These are phyloP conservation scores for Bombus huntii DNA, from an alignment of 1,140 invertebrate genomes.

Conservation along the genomic window DNA sequence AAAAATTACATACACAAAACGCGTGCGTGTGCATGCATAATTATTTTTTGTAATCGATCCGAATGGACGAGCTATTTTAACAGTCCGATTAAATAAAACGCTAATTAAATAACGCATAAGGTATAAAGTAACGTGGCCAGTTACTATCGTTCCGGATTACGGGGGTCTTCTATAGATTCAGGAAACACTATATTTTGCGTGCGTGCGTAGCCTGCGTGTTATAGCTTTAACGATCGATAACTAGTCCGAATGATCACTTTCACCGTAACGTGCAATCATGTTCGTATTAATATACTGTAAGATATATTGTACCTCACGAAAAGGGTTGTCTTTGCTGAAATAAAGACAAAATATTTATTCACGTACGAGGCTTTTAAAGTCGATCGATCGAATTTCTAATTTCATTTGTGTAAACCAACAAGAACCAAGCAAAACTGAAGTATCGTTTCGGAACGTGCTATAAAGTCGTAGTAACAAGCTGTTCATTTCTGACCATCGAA, in stretches of 20 bases:
- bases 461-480: too few species aligned
- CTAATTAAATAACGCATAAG: conserved; percentile 37
- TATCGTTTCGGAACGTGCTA: too few species aligned
- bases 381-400: background rate
- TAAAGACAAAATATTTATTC: conserved; percentile 81
- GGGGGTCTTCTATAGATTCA: conserved; percentile 54
- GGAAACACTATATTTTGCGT: conserved; percentile 66
- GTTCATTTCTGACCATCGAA: rapidly evolving
- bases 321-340: conserved; percentile 74
- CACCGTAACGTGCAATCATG: conserved; percentile 76
- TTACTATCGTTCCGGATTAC: conserved; percentile 30
- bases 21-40: conserved; percentile 57
- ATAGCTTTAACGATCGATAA: conserved; percentile 61
- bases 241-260: conserved; percentile 64
- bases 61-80: conserved; percentile 34
- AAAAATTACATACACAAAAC: background rate
- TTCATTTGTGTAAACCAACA: too few species aligned
- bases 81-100: conserved; percentile 24
- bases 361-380: conserved; percentile 46
- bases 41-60: conserved; percentile 78
- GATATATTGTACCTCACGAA: conserved; percentile 77
- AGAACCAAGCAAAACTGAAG: too few species aligned
- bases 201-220: conserved; percentile 62
- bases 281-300: conserved; percentile 75
- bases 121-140: conserved; percentile 16